Evolutionary conservation across 2,888 invertebrate species (phyloP).

Genomic region (Nephrotoma flavescens): DNA sequence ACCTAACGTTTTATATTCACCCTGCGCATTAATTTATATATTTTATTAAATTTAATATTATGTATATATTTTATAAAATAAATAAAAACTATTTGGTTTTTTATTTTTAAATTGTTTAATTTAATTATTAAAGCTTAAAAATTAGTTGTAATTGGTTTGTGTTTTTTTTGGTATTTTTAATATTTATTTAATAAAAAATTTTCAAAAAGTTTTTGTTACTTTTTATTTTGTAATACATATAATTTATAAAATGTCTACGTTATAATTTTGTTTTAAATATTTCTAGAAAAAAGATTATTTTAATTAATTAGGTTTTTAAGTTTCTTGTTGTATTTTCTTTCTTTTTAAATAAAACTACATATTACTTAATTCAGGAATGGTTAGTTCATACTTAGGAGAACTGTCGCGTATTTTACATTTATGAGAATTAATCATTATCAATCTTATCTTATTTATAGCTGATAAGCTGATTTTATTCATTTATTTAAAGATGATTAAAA

Average conservation of each 20-base stretch:
- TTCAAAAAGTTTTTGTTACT: not conserved
- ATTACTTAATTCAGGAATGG: not conserved
- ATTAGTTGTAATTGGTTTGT: not conserved
- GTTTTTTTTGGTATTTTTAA: not conserved
- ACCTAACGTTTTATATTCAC: not conserved
- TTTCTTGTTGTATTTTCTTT: not conserved
- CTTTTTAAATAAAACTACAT: not conserved
- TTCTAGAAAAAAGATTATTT: not conserved
- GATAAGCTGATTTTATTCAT: no score
- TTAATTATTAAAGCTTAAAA: not conserved
- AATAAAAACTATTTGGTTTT: not conserved
- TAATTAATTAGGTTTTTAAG: not conserved
- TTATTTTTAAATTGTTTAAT: not conserved
- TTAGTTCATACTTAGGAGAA: no score
- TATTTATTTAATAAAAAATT: not conserved
- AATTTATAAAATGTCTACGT: not conserved
- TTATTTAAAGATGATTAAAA: no score
- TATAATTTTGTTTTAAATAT: not conserved
- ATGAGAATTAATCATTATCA: no score
- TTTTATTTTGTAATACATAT: not conserved
- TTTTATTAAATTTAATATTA: not conserved
- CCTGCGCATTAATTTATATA: not conserved
- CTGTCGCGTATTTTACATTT: no score
- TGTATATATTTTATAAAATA: not conserved
- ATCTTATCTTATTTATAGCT: no score